phyloP scores from a whole-genome alignment of 2,888 invertebrate genomes.

The Netelia fuscicornis region DNA sequence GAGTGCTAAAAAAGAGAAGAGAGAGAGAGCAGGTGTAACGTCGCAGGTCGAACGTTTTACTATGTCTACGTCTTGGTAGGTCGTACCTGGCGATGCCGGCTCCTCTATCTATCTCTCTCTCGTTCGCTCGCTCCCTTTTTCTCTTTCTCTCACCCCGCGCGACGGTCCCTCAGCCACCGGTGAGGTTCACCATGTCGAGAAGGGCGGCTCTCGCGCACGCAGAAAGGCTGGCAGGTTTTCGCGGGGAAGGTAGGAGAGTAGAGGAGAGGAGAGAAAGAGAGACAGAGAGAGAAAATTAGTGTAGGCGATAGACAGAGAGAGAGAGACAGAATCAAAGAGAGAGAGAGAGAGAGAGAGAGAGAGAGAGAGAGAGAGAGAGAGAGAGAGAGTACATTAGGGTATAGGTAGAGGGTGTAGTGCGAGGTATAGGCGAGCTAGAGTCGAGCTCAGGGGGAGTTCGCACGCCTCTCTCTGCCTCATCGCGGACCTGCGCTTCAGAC shows the following conservation, averaged over 20 bases:
- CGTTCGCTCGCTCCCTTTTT: constrained; percentile 22
- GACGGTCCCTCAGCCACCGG: constrained; percentile 18
- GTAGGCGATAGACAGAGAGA: constrained; percentile 32
- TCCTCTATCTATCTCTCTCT: constrained; percentile 36
- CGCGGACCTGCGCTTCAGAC: constrained; percentile 76
- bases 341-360: constrained; percentile 38
- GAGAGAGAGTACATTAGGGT: constrained; percentile 33
- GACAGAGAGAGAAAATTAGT: too few species aligned
- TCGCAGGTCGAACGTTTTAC: constrained; percentile 58
- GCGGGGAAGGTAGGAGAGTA: constrained; percentile 34
- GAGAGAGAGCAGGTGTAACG: constrained; percentile 53
- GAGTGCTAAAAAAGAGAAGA: neutral
- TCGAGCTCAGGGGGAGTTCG: constrained; percentile 65
- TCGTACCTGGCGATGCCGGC: constrained; percentile 60
- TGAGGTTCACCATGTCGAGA: constrained; percentile 5
- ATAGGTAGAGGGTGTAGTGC: constrained; percentile 37
- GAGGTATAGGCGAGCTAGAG: constrained; percentile 13
- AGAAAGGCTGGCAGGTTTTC: constrained; percentile 23
- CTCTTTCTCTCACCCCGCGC: neutral
- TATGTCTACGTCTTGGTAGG: constrained; percentile 59
- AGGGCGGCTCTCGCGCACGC: constrained; percentile 47
- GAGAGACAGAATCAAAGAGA: constrained; percentile 20
- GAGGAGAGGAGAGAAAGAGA: neutral
- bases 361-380: constrained; percentile 47
- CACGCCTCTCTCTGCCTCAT: constrained; percentile 58